phyloP scores from a whole-genome alignment of 2,888 invertebrate genomes.

The Philhelius pedissequus region DNA sequence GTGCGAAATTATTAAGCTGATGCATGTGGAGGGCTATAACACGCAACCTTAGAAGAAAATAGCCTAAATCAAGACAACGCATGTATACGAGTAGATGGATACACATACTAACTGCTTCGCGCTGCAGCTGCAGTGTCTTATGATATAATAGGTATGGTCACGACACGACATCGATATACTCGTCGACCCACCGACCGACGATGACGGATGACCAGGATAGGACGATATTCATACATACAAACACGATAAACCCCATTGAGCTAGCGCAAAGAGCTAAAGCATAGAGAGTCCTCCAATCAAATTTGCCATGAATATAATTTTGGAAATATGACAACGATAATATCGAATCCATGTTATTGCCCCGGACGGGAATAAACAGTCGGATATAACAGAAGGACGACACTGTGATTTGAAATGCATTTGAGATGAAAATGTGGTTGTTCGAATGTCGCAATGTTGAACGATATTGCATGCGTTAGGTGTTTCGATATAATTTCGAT shows the following conservation, averaged over 20 bases:
- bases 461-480: neutral
- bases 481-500: slow-evolving; percentile 65
- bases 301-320: slow-evolving; percentile 57
- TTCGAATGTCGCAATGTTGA: neutral
- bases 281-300: slow-evolving; percentile 52
- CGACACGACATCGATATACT: slow-evolving; percentile 5
- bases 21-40: slow-evolving; percentile 22
- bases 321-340: slow-evolving; percentile 51
- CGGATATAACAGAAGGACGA: neutral
- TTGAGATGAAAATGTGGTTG: slow-evolving; percentile 20
- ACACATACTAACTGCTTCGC: slow-evolving; percentile 19
- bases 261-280: no score
- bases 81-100: no score
- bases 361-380: slow-evolving; percentile 5
- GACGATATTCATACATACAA: no score
- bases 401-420: slow-evolving; percentile 7
- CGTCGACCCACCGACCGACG: no score
- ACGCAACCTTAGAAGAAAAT: slow-evolving; percentile 33
- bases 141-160: slow-evolving; percentile 4
- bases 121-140: slow-evolving; percentile 50
- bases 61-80: neutral
- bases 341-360: slow-evolving; percentile 14
- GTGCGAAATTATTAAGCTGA: slow-evolving; percentile 32
- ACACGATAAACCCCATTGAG: neutral
- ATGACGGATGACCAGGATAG: neutral